These are phyloP conservation scores for Atherinosoma microstoma DNA, from an alignment of 2,797 vertebrate species.

Conservation along the genomic window DNA sequence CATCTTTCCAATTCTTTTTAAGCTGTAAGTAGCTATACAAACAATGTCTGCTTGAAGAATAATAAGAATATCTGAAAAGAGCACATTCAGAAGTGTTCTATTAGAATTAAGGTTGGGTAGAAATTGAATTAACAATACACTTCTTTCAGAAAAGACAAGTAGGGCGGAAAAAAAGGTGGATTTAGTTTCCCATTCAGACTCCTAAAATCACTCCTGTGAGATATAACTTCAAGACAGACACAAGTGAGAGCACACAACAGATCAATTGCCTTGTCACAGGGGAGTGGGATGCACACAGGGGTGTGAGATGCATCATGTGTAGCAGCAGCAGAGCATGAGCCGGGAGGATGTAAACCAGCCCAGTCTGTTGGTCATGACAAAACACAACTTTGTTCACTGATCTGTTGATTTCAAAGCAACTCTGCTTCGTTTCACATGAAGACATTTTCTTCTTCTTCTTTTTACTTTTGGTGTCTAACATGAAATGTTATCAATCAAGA, in stretches of 20 bases:
- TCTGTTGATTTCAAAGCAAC: not conserved
- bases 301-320: constrained; percentile 28
- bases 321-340: constrained; percentile 14
- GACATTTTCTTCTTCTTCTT: not conserved
- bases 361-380: not conserved
- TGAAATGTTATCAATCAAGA: not conserved
- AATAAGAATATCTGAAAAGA: too few species aligned
- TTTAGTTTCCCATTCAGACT: not conserved
- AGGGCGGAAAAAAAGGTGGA: not conserved
- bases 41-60: too few species aligned
- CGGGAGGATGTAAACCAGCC: constrained; percentile 12
- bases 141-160: constrained; percentile 4
- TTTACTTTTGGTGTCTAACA: not conserved
- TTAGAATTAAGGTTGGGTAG: constrained; percentile 31
- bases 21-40: too few species aligned
- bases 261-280: constrained; percentile 28
- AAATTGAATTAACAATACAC: constrained; percentile 48
- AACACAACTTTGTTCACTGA: not conserved
- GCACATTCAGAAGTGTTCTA: not conserved
- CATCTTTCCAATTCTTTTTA: not conserved
- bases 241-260: constrained; percentile 27
- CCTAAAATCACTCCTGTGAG: constrained; percentile 9
- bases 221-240: constrained; percentile 13
- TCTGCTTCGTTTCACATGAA: not conserved
- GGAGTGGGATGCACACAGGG: not conserved